Percentiles rank a stretch among this genome's conserved stretches.
Conservation (phyloP, 2,888 invertebrate species). For the Carabus problematicus region DNA sequence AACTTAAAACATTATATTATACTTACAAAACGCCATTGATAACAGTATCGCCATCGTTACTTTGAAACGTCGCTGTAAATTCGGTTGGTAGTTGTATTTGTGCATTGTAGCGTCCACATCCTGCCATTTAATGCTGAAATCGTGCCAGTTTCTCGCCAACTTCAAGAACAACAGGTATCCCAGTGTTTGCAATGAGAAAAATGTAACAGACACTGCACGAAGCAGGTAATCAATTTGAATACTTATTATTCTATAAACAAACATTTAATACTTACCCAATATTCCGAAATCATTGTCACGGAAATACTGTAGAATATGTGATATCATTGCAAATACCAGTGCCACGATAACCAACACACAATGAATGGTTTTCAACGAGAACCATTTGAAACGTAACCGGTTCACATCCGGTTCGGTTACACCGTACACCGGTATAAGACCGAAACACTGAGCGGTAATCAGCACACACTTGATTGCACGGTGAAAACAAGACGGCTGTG, state of each 20-base stretch:
- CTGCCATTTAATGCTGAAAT: slow-evolving; percentile 53
- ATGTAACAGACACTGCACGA: slow-evolving; percentile 5
- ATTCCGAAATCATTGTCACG: slow-evolving; percentile 5
- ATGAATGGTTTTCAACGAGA: slow-evolving; percentile 49
- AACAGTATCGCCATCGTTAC: slow-evolving; percentile 51
- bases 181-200: slow-evolving; percentile 44
- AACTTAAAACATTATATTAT: no score
- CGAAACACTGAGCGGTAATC: slow-evolving; percentile 52
- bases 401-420: slow-evolving; percentile 46
- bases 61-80: slow-evolving; percentile 51
- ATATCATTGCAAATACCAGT: slow-evolving; percentile 48
- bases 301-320: slow-evolving; percentile 50
- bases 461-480: slow-evolving; percentile 50
- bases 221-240: not conserved
- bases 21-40: slow-evolving; percentile 52
- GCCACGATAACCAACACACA: slow-evolving; percentile 48
- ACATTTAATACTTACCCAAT: slow-evolving; percentile 46
- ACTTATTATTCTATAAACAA: slow-evolving; percentile 46
- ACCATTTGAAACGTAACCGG: slow-evolving; percentile 50
- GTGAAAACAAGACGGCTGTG: slow-evolving; percentile 45
- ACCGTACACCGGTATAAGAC: slow-evolving; percentile 52
- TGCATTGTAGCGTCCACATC: slow-evolving; percentile 53
- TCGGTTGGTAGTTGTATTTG: slow-evolving; percentile 48
- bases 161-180: slow-evolving; percentile 51
- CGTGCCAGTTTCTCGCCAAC: slow-evolving; percentile 50